Percentiles rank a stretch among this genome's conserved stretches.
Evolutionary conservation across 2,797 vertebrate genomes (phyloP).

Genomic region (Sebastes iracundus): DNA sequence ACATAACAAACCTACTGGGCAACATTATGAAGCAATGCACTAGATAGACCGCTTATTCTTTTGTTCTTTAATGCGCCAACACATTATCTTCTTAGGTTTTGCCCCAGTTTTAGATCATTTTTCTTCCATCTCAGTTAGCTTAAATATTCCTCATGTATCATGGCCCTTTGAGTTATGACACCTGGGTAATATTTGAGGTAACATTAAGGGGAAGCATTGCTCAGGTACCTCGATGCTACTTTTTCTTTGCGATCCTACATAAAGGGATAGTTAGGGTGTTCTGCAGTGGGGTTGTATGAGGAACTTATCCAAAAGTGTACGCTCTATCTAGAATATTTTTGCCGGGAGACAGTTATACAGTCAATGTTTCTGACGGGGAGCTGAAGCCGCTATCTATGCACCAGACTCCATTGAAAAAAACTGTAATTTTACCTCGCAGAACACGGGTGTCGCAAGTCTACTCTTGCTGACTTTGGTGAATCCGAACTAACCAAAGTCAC

Average conservation of each 20-base stretch:
- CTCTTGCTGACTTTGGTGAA: background rate
- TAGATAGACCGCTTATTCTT: background rate
- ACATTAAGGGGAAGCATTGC: slow-evolving; percentile 29
- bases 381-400: no score
- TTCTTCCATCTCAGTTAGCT: background rate
- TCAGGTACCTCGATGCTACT: slow-evolving; percentile 47
- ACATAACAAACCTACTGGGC: slow-evolving; percentile 24
- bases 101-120: background rate
- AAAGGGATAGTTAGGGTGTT: background rate
- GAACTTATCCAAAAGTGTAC: background rate
- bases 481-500: background rate
- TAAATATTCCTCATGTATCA: slow-evolving; percentile 26
- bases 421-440: background rate
- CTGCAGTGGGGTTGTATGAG: background rate
- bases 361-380: background rate
- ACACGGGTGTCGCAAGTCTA: background rate
- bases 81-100: background rate
- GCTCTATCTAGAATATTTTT: background rate
- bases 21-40: slow-evolving; percentile 37
- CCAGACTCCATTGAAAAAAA: background rate
- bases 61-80: background rate
- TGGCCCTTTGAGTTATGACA: slow-evolving; percentile 5
- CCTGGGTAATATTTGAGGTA: slow-evolving; percentile 19
- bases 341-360: background rate
- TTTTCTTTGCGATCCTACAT: slow-evolving; percentile 45